phyloP scores from a whole-genome alignment of 2,113 vertebrate genomes.

The Todiramphus chloris region DNA sequence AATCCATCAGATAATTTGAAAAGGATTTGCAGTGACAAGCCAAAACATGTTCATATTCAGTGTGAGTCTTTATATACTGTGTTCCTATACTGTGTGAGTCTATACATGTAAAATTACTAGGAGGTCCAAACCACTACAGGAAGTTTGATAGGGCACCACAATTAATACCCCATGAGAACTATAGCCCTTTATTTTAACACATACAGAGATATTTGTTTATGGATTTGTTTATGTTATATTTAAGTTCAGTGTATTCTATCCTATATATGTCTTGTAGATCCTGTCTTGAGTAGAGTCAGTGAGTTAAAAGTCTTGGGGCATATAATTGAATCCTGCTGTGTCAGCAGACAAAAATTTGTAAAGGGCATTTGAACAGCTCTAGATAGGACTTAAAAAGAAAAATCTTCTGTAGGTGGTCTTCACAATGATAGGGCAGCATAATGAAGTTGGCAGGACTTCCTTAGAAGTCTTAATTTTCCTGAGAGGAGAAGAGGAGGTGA shows the following conservation, averaged over 20 bases:
- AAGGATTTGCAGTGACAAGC: not conserved
- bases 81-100: not conserved
- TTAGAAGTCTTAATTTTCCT: not conserved
- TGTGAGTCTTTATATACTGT: not conserved
- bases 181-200: not conserved
- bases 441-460: not conserved
- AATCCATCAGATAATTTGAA: not conserved
- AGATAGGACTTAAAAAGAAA: not conserved
- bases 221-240: no score
- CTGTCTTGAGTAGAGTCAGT: not conserved
- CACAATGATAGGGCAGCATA: not conserved
- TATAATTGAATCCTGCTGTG: not conserved
- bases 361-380: not conserved
- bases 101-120: not conserved
- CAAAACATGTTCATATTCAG: accelerated
- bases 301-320: not conserved
- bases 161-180: not conserved
- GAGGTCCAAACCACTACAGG: not conserved
- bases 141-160: not conserved
- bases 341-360: not conserved
- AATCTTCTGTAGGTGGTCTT: not conserved
- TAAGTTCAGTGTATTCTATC: not conserved
- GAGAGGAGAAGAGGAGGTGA: not conserved
- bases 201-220: not conserved
- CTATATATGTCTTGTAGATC: not conserved